Evolutionary conservation across 1,140 invertebrate species (phyloP), one percentile per base, ranked within the genome.

Genomic region (Papilio helenus): DNA sequence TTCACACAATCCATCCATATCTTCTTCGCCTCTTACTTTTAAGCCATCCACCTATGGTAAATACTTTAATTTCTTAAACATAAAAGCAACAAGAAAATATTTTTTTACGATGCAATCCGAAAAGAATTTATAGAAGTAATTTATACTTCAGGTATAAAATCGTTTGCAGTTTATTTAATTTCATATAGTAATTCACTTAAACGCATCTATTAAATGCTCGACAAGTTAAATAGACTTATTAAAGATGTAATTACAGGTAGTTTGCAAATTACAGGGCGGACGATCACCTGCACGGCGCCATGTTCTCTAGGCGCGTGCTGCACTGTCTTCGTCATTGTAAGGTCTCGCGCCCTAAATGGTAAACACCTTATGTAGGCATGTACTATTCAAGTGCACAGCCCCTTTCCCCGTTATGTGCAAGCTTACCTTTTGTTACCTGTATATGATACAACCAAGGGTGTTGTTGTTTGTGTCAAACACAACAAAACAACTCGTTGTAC

Each of bases 241-340:
- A 79, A 79, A 26, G 73, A 74, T 76, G 71, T 79, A 79, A 82
- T 82, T 82, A 79, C 73, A 20, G 16, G 34, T 78, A 58, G 61
- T 26, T 78, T 76, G 42, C 73, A 82, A 82, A 79, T 82, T 76
- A 71, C 78, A 46, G 58, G 58, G 78, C 78, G 71, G 77, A 72
- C 71, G 79, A 72, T 79, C 81, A 79, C 72, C 81, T 82, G 81
- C 73, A 49, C 49, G 23, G 72, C 65, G 44, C 44, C 14, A 42
- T 46, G 23, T 51, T 49, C 51, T 39, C n/a, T 76, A 55, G 74
- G 74, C 74, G 49, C 74, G 74, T 76, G 74, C 23, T 76, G 74
- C 23, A 20, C 51, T 58, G 51, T 58, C 74, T 46, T 79, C 58
- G 49, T 61, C 74, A 79, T 81, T 76, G 72, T 58, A 78, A 49